Evolutionary conservation across 2,797 vertebrate genomes (phyloP).

Genomic region (Halcyon chelicuti): DNA sequence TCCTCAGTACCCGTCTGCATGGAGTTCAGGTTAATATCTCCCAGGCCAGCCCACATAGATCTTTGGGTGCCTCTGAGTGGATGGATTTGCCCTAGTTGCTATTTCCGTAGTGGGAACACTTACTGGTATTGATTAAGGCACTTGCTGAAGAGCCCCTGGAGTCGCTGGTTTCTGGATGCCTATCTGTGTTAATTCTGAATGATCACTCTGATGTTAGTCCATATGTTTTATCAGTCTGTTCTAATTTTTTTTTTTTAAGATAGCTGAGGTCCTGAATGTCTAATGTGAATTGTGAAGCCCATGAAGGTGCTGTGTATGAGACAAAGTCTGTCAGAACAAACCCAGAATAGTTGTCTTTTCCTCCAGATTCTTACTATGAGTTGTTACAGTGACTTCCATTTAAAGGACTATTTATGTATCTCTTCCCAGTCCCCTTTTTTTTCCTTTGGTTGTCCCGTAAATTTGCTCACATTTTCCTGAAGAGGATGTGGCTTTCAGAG

Average conservation of each 20-base stretch:
- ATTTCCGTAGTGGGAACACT: not conserved
- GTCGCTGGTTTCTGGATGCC: not conserved
- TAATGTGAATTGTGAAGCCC: not conserved
- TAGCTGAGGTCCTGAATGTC: not conserved
- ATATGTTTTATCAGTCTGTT: not conserved
- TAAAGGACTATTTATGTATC: not conserved
- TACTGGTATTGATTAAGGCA: not conserved
- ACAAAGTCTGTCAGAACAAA: not conserved
- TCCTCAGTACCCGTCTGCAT: not conserved
- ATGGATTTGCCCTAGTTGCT: not conserved
- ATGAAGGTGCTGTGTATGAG: rapidly evolving
- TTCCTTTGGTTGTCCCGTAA: not conserved
- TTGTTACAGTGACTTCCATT: not conserved
- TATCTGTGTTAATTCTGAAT: not conserved
- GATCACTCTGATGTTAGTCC: not conserved
- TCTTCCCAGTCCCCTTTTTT: not conserved
- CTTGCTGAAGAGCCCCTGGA: not conserved
- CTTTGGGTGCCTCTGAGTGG: not conserved
- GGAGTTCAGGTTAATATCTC: not conserved
- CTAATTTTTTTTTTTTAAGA: not conserved
- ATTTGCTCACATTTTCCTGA: not conserved
- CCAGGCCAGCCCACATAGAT: not conserved
- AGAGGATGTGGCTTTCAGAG: not conserved
- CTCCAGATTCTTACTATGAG: not conserved
- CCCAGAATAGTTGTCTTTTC: not conserved